These are phyloP conservation scores for Holothuria scabra DNA, from an alignment of 53 echinoderm and acorn worm species.

Conservation along the genomic window DNA sequence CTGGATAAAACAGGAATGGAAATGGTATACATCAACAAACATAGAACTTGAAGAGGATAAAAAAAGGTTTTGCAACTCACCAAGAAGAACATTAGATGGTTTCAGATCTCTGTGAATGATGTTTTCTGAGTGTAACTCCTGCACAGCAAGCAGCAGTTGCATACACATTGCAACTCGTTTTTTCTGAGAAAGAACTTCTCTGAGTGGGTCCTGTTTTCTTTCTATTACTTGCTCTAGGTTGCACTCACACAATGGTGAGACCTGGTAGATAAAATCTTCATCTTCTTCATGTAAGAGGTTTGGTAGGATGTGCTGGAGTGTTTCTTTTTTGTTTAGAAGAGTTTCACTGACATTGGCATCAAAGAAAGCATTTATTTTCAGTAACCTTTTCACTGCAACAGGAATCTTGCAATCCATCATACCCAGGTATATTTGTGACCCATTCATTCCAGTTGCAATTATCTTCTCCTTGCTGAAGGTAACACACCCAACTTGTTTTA, in stretches of 20 bases:
- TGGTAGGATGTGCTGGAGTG: too few relatives aligned
- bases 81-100: constrained; percentile 5
- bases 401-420: background rate
- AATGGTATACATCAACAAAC: too few relatives aligned
- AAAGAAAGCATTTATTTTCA: background rate
- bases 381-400: constrained; percentile 6
- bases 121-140: background rate
- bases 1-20: too few relatives aligned
- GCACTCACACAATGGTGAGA: background rate
- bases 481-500: background rate
- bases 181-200: too few relatives aligned
- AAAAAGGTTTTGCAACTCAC: background rate
- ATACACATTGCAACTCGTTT: background rate
- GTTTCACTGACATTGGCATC: background rate
- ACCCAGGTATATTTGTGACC: background rate
- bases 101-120: constrained; percentile 6
- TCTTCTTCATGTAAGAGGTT: background rate
- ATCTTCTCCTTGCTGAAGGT: background rate
- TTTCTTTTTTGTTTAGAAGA: background rate
- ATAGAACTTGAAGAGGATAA: too few relatives aligned
- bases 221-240: background rate
- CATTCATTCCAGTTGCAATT: constrained; percentile 10
- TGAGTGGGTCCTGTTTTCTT: background rate
- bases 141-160: background rate
- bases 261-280: constrained; percentile 5